phyloP scores from a whole-genome alignment of 2,888 invertebrate species.

The Chrysolina oricalcia region DNA sequence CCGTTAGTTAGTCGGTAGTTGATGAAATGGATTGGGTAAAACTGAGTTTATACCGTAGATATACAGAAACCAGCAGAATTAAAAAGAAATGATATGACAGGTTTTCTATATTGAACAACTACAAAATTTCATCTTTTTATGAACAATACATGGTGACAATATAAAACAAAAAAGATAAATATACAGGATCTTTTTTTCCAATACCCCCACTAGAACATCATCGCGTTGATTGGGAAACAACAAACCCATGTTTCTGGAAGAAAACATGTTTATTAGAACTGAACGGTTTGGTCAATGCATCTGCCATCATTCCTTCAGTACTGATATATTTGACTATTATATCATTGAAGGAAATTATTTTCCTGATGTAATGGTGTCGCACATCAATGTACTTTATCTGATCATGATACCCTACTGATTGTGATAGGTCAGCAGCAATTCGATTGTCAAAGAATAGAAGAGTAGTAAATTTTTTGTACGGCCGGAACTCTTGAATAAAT shows the following conservation, averaged over 20 bases:
- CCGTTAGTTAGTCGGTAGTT: no score
- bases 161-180: background rate
- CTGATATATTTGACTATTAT: background rate
- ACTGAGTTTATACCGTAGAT: background rate
- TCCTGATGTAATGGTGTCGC: background rate
- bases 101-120: background rate
- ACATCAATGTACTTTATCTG: background rate
- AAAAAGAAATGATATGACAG: background rate
- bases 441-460: background rate
- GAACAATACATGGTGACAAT: background rate
- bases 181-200: constrained; percentile 9
- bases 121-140: no score
- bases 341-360: background rate
- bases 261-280: background rate
- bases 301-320: background rate
- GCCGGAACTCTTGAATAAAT: constrained; percentile 6
- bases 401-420: background rate
- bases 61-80: background rate
- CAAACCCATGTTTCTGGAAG: constrained; percentile 7
- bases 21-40: background rate
- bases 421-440: background rate
- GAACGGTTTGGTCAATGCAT: background rate
- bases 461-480: background rate
- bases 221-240: background rate
- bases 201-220: constrained; percentile 11